Evolutionary conservation across 2,888 invertebrate species (phyloP), one percentile per base, ranked within the genome.

Genomic region (Morpho helenor): DNA sequence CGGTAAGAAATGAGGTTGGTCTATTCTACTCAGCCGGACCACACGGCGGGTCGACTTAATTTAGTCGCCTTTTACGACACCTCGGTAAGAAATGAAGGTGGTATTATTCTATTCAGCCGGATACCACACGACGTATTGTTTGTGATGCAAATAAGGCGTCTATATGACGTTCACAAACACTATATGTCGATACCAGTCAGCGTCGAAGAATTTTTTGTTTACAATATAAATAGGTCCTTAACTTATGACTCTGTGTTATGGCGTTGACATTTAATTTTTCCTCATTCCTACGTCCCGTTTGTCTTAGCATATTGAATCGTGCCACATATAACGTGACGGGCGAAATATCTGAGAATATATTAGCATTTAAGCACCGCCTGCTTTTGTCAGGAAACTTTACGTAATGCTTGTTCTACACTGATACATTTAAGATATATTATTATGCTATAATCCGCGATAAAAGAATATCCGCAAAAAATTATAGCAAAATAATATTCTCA

Each of bases 251-350:
- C 16, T 43, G 40, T 8, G 51, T 23, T 7, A 22, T 56, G 46
- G 51, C 22, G 56, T 50, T 46, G 50, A 23, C 9, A 41, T 51
- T 57, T 51, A 31, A 44, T 52, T 53, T 56, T 61, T 65, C 61
- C 65, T 65, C 60, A 60, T 64, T 58, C 57, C 56, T 59, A 47
- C 45, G 40, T 51, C 43, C 43, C 52, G 53, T 53, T 56, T 31
- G n/a, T 52, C 56, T 60, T 60, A 56, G 56, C 48, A 60, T 64
- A 55, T 56, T 49, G 22, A 62, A 59, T 52, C 16, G 53, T 23
- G 46, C 9, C 46, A 46, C 53, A 46, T 53, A 23, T 40, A 46
- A 51, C 31, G 31, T 39, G 47, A 9, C 49, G 31, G 50, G 10
- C 31, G 41, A 51, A 51, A 51, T 51, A 55, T 50, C 54, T 42